These are phyloP conservation scores for Podilymbus podiceps DNA, from an alignment of 2,113 vertebrate species.

Conservation along the genomic window DNA sequence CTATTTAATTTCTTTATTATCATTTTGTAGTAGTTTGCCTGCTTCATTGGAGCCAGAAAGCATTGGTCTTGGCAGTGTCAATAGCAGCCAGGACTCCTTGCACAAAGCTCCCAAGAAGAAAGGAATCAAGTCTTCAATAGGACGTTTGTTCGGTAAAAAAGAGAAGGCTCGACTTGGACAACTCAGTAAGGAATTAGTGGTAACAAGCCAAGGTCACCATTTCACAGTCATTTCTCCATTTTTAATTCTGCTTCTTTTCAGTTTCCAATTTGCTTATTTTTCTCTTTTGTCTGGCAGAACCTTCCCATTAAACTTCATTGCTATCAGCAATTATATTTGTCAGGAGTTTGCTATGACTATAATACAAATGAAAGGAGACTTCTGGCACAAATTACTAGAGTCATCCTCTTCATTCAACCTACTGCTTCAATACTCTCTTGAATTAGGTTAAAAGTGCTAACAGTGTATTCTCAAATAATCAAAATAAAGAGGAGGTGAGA, in stretches of 20 bases:
- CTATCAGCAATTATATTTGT: not conserved
- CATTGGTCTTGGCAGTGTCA: slow-evolving; percentile 88
- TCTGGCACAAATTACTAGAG: not conserved
- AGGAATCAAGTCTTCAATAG: slow-evolving; percentile 98
- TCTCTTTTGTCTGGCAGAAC: not conserved
- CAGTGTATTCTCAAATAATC: not conserved
- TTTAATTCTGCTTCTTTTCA: not conserved
- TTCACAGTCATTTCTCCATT: not conserved
- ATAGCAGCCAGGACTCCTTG: slow-evolving; percentile 96
- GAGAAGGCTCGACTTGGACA: slow-evolving; percentile 93
- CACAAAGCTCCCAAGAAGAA: slow-evolving; percentile 99
- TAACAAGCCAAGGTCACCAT: slow-evolving; percentile 59
- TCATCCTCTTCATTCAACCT: not conserved
- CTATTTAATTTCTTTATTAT: slow-evolving; percentile 14
- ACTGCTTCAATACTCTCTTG: not conserved
- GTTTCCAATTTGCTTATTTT: not conserved
- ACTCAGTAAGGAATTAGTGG: slow-evolving; percentile 86
- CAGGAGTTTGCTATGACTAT: not conserved
- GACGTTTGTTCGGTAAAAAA: slow-evolving; percentile 97
- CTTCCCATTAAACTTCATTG: not conserved
- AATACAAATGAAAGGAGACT: not conserved
- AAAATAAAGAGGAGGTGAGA: not conserved
- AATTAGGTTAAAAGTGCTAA: not conserved
- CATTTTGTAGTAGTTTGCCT: slow-evolving; percentile 80
- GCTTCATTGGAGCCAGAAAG: slow-evolving; percentile 89